A percentile compares a stretch with the other conserved stretches of the same genome.
Conservation (phyloP, 2,797 vertebrate species). For the Esox lucius region DNA sequence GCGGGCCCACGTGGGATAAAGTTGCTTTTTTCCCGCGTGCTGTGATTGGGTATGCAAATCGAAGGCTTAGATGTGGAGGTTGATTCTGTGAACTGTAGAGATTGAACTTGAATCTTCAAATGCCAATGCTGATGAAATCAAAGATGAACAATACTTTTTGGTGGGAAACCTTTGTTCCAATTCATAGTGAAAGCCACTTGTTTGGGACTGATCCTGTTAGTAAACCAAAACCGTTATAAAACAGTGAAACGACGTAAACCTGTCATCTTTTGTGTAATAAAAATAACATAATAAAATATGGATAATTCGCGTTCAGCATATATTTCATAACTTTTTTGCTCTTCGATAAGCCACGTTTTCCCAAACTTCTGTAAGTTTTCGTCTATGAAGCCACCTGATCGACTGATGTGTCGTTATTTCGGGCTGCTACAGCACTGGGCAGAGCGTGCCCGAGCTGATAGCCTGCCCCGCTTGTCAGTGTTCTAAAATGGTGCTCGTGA, state of each 20-base stretch:
- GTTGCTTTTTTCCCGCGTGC: slow-evolving; percentile 21
- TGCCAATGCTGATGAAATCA: background rate
- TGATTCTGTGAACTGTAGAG: background rate
- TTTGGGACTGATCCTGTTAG: background rate
- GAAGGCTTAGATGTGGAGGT: background rate
- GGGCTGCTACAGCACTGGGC: background rate
- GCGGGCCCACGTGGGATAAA: slow-evolving; percentile 36
- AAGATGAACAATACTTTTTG: background rate
- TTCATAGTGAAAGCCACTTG: background rate
- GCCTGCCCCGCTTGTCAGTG: slow-evolving; percentile 62
- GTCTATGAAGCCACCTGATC: background rate
- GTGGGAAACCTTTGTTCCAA: background rate
- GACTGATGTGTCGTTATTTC: background rate
- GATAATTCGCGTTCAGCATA: slow-evolving; percentile 18
- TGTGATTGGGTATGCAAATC: slow-evolving; percentile 10
- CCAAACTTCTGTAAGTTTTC: background rate
- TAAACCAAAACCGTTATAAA: background rate
- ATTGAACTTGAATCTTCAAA: background rate
- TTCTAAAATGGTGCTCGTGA: slow-evolving; percentile 81
- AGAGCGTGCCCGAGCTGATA: slow-evolving; percentile 18
- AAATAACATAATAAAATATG: slow-evolving; percentile 29
- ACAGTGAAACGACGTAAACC: slow-evolving; percentile 3
- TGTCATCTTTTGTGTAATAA: slow-evolving; percentile 22
- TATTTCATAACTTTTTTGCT: slow-evolving; percentile 15
- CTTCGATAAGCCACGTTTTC: background rate